Evolutionary conservation across 1,140 invertebrate species (phyloP), one percentile per base, ranked within the genome.

Genomic region (Zophobas morio): DNA sequence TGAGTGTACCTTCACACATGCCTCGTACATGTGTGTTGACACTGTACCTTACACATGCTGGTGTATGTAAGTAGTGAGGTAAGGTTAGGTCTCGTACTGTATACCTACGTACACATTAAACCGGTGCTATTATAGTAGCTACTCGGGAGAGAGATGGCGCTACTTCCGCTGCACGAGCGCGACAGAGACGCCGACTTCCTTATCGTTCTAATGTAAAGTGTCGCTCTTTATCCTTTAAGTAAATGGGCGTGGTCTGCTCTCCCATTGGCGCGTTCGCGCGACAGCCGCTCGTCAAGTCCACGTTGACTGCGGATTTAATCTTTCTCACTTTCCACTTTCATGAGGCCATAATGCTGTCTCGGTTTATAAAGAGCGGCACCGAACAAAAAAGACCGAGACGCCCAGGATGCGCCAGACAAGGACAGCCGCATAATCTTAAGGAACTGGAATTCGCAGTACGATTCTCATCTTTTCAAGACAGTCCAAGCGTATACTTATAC

Each of bases 201-300:
- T 82, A 82, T 84, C 81, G 78, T 77, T 76, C 82, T 82, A 78
- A 81, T 34, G 72, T 79, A 79, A 83, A 84, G 82, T 84, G 83
- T 84, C 81, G 81, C 81, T 82, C 81, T 84, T 85, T 84, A 84
- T 85, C 83, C 84, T 79, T 81, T 82, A 85, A 85, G 84, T 84
- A 85, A 84, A 83, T 79, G 81, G 84, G 84, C 82, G 82, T 71
- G 54, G 66, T 70, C 60, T n/a, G 20, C 35, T n/a, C 34, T 39
- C 5, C 77, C 5, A 83, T 82, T 82, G 80, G 82, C 70, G 40
- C 66, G 46, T 56, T 70, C 49, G 39, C 33, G 37, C 77, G 84
- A 83, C 84, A 80, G 74, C 37, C 33, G 34, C 66, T 39, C 71
- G 63, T 84, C 82, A 75, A 80, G 79, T 84, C 83, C 83, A 85